A percentile compares a stretch with the other conserved stretches of the same genome.
Conservation (phyloP, 2,113 vertebrate genomes). For the Enhydra lutris region DNA sequence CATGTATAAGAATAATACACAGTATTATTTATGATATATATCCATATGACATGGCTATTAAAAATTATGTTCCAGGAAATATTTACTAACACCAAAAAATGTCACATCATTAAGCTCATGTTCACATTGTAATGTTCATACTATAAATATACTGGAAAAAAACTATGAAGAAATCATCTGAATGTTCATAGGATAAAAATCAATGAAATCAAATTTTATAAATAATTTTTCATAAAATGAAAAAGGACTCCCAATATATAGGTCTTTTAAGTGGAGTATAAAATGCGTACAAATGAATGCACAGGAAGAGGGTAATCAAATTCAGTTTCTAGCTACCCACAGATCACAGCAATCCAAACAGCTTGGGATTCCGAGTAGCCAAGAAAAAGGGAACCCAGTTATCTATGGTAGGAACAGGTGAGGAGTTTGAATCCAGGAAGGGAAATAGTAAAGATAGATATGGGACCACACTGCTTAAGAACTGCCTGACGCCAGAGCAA, state of each 20-base stretch:
- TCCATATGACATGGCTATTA: background rate
- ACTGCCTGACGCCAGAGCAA: background rate
- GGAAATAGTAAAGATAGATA: background rate
- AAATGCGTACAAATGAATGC: background rate
- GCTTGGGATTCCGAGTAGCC: background rate
- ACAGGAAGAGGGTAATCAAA: background rate
- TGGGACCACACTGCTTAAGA: background rate
- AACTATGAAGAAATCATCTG: background rate
- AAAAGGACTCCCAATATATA: background rate
- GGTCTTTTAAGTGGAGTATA: background rate
- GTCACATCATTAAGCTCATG: background rate
- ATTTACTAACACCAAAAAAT: background rate
- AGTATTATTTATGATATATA: background rate
- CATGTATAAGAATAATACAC: background rate
- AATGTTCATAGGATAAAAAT: background rate
- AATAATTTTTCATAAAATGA: background rate
- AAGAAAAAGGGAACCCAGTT: background rate
- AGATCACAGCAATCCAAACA: background rate
- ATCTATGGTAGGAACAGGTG: background rate
- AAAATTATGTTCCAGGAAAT: background rate
- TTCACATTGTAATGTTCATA: background rate
- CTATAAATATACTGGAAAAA: background rate
- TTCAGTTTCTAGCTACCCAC: background rate
- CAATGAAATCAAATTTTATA: background rate
- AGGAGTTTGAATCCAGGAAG: slow-evolving; percentile 22